Evolutionary conservation across 1,140 invertebrate genomes (phyloP).

Genomic region (Schmidtea mediterranea): DNA sequence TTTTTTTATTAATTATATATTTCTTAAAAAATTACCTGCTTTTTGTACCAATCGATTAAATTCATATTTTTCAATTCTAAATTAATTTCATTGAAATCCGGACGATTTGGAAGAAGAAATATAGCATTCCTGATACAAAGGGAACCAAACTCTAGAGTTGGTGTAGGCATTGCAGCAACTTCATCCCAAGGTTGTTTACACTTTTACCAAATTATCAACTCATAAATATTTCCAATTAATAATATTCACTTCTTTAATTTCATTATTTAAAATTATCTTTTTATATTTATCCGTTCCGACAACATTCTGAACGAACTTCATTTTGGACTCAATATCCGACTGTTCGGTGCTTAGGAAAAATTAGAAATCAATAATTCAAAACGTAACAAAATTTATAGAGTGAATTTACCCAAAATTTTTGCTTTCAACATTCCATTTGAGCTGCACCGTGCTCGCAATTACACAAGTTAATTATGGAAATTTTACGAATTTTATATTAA

Average conservation of each 20-base stretch:
- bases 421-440: too few relatives aligned
- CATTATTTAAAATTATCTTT: constrained; percentile 35
- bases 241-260: constrained; percentile 9
- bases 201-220: constrained; percentile 8
- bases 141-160: constrained; percentile 61
- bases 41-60: constrained; percentile 7
- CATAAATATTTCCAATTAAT: constrained; percentile 6
- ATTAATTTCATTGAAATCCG: neutral
- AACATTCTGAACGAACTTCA: constrained; percentile 37
- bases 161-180: constrained; percentile 39
- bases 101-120: constrained; percentile 13
- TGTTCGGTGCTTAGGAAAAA: too few relatives aligned
- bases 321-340: neutral
- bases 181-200: constrained; percentile 10
- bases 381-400: too few relatives aligned
- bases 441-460: too few relatives aligned
- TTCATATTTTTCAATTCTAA: constrained; percentile 10
- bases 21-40: neutral
- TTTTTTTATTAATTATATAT: too few relatives aligned
- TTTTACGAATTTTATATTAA: too few relatives aligned
- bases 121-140: constrained; percentile 59
- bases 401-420: too few relatives aligned
- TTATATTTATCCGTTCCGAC: constrained; percentile 35
- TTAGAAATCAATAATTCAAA: too few relatives aligned
- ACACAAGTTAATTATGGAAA: too few relatives aligned